Conservation (phyloP, 1,140 invertebrate species). For the Nasonia longicornis region DNA sequence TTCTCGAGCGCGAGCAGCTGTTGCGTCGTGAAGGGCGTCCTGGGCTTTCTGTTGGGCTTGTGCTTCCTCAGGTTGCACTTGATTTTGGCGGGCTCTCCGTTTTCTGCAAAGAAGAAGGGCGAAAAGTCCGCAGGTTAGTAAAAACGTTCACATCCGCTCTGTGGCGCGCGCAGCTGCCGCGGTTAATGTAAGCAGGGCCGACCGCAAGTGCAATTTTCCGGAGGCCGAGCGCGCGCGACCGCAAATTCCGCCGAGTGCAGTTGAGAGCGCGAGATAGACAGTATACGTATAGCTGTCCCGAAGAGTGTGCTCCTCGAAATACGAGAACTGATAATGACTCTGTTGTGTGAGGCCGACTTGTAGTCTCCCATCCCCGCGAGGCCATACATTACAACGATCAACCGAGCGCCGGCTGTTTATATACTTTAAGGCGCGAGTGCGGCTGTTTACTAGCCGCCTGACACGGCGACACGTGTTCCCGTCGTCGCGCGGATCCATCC, state of each 20-base stretch:
- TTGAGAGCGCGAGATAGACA: not conserved
- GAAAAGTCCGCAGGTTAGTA: not conserved
- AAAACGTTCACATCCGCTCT: not conserved
- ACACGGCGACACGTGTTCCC: slow-evolving; percentile 11
- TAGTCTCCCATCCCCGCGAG: no score
- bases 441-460: not conserved
- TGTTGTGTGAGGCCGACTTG: no score
- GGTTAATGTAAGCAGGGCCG: not conserved
- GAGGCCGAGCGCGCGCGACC: not conserved
- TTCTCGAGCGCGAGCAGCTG: slow-evolving; percentile 94
- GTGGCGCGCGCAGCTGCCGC: not conserved
- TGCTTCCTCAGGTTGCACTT: slow-evolving; percentile 95
- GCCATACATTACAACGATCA: not conserved
- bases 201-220: not conserved
- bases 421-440: not conserved
- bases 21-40: slow-evolving; percentile 97
- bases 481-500: not conserved
- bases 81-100: slow-evolving; percentile 82
- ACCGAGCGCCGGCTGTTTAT: not conserved
- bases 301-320: not conserved
- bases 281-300: not conserved
- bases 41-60: slow-evolving; percentile 96
- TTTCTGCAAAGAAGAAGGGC: slow-evolving; percentile 67
- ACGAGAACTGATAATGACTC: not conserved
- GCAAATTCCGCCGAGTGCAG: not conserved